Evolutionary conservation across 2,888 invertebrate species (phyloP), one percentile per base, ranked within the genome.

Genomic region (Eucriotettix oculatus): DNA sequence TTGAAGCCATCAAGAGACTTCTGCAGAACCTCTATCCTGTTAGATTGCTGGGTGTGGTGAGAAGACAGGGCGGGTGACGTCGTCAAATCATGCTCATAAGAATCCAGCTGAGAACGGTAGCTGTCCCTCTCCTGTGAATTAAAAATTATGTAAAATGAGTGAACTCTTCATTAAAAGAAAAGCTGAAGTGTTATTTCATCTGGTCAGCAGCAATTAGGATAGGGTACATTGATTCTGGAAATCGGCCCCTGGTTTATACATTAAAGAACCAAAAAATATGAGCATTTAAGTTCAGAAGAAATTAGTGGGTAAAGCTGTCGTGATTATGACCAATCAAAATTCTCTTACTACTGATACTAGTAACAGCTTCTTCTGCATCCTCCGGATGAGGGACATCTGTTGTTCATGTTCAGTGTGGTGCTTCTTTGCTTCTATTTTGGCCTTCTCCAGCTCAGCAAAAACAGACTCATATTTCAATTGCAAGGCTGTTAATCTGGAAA

Each of bases 1-100:
- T 86, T 79, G 72, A 90, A 90, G 1, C 82, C 85, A 62, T 83
- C 81, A 56, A 90, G 73, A 0, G 85, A 78, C 67, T 81, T 82
- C 73, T 91, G 90, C 56, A 90, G 74, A 67, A 83, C 84, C 59
- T 60, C 61, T 12, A 63, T 59, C 42, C 60, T 52, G 42, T 54
- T 52, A 12, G 52, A 54, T 16, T 61, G 59, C 53, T 60, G 60
- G 16, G 61, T 59, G 52, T 58, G 66, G 62, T 40, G 63, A 55
- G 48, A 54, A 64, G 57, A 65, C 67, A 43, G 61, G 66, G 56
- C 61, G 41, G 53, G 54, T 43, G 57, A 56, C 64, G 64, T 5
- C 0, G 88, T 86, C 64, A 87, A 73, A 75, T 91, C 91, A 69
- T 86, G 86, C 73, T 91, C 90, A 68, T 88, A 90, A 58, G 86